These are phyloP conservation scores for Drosophila nannoptera DNA, from an alignment of 1,140 invertebrate genomes.

Conservation along the genomic window DNA sequence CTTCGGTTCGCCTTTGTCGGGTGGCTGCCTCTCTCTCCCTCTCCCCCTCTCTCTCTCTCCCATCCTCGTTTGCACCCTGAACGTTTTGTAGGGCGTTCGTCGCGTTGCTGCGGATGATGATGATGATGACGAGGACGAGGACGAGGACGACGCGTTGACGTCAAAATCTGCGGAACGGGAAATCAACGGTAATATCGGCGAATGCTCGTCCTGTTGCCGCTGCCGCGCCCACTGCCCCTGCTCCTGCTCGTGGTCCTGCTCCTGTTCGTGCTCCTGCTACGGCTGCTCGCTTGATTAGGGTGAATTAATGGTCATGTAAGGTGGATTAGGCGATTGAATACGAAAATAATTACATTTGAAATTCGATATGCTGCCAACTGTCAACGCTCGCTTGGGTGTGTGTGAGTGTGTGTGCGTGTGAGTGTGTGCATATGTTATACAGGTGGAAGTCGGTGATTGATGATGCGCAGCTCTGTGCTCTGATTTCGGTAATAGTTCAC, in stretches of 20 bases:
- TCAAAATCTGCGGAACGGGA: slow-evolving; percentile 45
- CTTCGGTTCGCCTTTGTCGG: slow-evolving; percentile 28
- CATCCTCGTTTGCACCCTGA: slow-evolving; percentile 3
- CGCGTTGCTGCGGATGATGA: slow-evolving; percentile 11
- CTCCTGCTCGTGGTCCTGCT: neutral
- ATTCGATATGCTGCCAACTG: slow-evolving; percentile 76
- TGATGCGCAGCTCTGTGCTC: slow-evolving; percentile 35
- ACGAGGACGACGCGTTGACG: slow-evolving; percentile 62
- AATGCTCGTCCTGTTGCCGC: slow-evolving; percentile 24
- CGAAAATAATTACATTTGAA: slow-evolving; percentile 79
- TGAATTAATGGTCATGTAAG: slow-evolving; percentile 79
- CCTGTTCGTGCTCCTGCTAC: slow-evolving; percentile 8
- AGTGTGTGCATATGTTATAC: slow-evolving; percentile 20
- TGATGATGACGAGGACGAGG: slow-evolving; percentile 28
- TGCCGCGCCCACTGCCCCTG: neutral
- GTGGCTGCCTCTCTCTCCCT: slow-evolving; percentile 7
- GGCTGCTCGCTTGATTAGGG: slow-evolving; percentile 68
- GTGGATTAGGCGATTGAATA: slow-evolving; percentile 79
- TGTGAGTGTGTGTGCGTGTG: slow-evolving; percentile 12
- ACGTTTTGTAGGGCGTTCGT: slow-evolving; percentile 19
- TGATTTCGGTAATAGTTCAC: slow-evolving; percentile 52
- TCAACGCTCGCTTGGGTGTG: slow-evolving; percentile 13
- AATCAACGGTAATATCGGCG: slow-evolving; percentile 21
- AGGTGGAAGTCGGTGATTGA: slow-evolving; percentile 53
- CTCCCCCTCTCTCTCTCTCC: too few relatives aligned